Percentiles rank a stretch among this genome's conserved stretches.
Evolutionary conservation across 2,113 vertebrate species (phyloP).

Genomic region (Canis aureus): DNA sequence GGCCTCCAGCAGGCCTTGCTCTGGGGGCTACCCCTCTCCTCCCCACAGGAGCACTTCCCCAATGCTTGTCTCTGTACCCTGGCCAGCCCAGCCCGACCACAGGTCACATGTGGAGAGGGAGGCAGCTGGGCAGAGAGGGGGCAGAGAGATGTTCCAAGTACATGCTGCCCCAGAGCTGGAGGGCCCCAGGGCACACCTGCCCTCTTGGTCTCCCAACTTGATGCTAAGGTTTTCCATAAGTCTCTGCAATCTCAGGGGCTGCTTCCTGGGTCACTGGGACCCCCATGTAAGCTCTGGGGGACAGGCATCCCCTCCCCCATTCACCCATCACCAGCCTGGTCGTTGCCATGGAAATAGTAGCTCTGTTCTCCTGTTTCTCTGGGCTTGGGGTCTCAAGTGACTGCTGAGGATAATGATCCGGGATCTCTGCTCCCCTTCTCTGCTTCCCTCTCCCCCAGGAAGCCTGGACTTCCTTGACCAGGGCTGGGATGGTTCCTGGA

Average conservation of each 20-base stretch:
- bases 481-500: background rate
- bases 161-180: background rate
- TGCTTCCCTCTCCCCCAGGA: background rate
- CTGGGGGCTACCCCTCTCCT: background rate
- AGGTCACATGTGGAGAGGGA: background rate
- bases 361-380: conserved; percentile 4
- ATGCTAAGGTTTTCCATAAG: background rate
- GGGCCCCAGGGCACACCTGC: background rate
- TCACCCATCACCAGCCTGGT: background rate
- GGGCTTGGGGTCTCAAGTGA: conserved; percentile 39
- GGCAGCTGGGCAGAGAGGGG: too few relatives aligned
- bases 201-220: background rate
- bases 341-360: conserved; percentile 43
- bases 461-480: background rate
- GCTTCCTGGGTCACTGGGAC: background rate
- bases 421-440: background rate
- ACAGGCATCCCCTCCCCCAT: background rate
- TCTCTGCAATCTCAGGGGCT: background rate
- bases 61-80: background rate
- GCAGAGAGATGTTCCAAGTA: background rate
- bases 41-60: conserved; percentile 10
- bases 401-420: conserved; percentile 6
- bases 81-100: background rate
- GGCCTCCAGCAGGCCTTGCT: background rate
- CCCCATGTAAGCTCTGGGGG: conserved; percentile 6